phyloP scores from a whole-genome alignment of 2,797 vertebrate species.

The Hydrophis major region DNA sequence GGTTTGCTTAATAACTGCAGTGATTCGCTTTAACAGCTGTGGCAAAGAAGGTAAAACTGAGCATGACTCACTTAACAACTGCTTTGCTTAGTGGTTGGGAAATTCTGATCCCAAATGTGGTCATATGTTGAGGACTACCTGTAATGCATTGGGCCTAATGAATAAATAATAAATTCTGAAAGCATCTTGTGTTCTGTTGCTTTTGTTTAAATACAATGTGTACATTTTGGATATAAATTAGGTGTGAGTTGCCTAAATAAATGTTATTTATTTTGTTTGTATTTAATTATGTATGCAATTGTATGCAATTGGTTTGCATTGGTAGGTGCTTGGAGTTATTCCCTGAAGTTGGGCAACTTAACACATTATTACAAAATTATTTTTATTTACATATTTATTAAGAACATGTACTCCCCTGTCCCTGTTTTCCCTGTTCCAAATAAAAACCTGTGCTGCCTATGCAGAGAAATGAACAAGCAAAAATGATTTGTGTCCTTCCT shows the following conservation, averaged over 20 bases:
- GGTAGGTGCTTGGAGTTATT: background rate
- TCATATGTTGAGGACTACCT: background rate
- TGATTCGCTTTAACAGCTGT: background rate
- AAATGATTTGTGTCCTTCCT: background rate
- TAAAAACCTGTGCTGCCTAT: background rate
- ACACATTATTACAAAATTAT: background rate
- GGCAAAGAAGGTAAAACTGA: background rate
- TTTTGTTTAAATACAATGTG: background rate
- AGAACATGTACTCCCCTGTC: background rate
- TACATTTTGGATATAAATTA: background rate
- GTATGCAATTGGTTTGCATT: background rate
- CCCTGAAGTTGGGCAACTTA: background rate
- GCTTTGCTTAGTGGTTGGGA: background rate
- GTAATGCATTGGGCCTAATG: background rate
- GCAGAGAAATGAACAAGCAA: background rate
- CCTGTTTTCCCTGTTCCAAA: background rate
- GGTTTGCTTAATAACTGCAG: background rate
- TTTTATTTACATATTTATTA: background rate
- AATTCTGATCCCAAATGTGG: background rate
- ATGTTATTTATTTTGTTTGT: background rate
- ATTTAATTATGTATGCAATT: background rate
- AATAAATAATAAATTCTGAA: background rate
- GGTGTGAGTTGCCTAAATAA: background rate
- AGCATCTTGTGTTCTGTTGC: background rate
- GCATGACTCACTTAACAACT: background rate